Percentiles rank a stretch among this genome's conserved stretches.
phyloP scores from a whole-genome alignment of 2,797 vertebrate species.

The Cryptoprocta ferox region DNA sequence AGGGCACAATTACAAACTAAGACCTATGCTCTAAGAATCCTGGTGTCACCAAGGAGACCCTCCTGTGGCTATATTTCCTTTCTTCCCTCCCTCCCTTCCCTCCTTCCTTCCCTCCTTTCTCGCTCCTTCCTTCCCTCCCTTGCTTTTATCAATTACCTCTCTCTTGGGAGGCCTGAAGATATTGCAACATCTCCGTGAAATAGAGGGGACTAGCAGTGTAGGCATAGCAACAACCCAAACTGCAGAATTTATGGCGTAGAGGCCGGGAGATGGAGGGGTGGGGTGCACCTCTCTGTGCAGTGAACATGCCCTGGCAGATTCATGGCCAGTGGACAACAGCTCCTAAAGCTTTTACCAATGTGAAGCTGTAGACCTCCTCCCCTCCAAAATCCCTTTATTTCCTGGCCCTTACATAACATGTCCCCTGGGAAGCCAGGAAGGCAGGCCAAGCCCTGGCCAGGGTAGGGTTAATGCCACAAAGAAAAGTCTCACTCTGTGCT shows the following conservation, averaged over 20 bases:
- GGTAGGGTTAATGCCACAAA: background rate
- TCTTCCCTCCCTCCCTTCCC: background rate
- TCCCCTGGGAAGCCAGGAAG: background rate
- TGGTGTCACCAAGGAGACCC: background rate
- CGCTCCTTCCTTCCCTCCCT: too few species aligned
- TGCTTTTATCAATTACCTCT: background rate
- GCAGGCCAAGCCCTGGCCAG: background rate
- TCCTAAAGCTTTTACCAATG: background rate
- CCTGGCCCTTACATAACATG: background rate
- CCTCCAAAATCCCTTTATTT: background rate
- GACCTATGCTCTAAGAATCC: background rate
- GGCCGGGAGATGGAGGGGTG: background rate
- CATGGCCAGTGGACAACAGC: background rate
- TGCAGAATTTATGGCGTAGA: background rate
- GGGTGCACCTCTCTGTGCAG: background rate
- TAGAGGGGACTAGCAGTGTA: background rate
- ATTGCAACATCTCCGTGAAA: background rate
- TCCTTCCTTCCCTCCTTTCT: too few species aligned
- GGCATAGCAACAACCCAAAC: background rate
- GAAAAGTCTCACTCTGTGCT: background rate
- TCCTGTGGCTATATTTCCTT: background rate
- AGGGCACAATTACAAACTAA: background rate
- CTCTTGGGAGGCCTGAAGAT: background rate
- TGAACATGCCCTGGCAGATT: background rate
- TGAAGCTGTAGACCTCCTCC: background rate